Evolutionary conservation across 2,888 invertebrate genomes (phyloP).

Genomic region (Ichneumoninae sp.): DNA sequence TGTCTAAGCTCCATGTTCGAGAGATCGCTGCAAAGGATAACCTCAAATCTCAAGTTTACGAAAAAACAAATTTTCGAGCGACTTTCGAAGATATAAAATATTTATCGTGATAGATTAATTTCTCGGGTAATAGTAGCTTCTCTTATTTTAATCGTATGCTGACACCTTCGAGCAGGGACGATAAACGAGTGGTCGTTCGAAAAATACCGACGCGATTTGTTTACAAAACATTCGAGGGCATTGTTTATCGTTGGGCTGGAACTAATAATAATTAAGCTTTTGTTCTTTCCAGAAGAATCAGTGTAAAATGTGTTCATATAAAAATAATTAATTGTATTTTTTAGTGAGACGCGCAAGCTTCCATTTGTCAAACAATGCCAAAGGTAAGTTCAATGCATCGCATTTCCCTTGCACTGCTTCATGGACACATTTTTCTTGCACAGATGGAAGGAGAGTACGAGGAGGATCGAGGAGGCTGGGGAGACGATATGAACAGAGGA

Average conservation of each 20-base stretch:
- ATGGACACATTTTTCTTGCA: background rate
- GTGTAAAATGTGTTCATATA: background rate
- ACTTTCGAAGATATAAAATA: background rate
- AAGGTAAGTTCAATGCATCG: background rate
- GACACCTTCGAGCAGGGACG: background rate
- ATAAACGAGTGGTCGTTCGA: background rate
- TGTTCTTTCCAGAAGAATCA: background rate
- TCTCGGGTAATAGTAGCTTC: background rate
- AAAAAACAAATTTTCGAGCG: background rate
- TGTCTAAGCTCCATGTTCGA: background rate
- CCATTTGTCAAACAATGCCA: background rate
- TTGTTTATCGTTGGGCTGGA: background rate
- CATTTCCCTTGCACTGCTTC: background rate
- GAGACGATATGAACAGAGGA: conserved; percentile 80
- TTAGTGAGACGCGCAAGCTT: background rate
- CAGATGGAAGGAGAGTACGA: conserved; percentile 80
- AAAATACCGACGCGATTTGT: background rate
- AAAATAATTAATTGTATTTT: background rate
- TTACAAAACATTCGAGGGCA: background rate
- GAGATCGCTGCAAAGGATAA: background rate
- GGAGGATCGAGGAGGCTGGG: conserved; percentile 81
- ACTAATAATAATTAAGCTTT: background rate
- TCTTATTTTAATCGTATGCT: background rate
- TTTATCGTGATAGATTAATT: background rate
- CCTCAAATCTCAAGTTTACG: background rate